Evolutionary conservation across 1,140 invertebrate species (phyloP).

Genomic region (Myzus persicae): DNA sequence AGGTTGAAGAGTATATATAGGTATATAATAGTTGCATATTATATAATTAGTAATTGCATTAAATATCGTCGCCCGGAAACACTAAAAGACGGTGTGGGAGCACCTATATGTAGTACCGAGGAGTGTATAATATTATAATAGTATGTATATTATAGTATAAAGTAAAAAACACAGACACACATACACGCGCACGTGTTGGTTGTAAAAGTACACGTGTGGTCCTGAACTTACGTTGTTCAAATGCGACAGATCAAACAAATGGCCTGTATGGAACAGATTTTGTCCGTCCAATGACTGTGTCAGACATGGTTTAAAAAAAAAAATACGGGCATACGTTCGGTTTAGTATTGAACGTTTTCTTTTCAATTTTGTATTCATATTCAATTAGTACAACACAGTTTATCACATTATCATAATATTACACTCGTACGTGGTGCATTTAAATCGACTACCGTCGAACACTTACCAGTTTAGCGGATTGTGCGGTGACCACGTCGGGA

Average conservation of each 20-base stretch:
- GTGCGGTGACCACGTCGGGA: constrained; percentile 93
- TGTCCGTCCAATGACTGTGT: constrained; percentile 56
- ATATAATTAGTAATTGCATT: constrained; percentile 4
- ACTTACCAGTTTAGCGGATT: constrained; percentile 92
- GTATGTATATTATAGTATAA: background rate
- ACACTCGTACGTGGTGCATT: background rate
- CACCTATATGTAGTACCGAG: background rate
- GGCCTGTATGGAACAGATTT: constrained; percentile 57
- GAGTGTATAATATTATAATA: background rate
- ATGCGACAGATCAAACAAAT: constrained; percentile 55
- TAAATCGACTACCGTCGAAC: background rate
- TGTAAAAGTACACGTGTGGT: background rate
- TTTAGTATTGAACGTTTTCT: background rate
- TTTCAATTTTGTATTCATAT: background rate
- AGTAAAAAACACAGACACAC: background rate
- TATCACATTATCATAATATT: background rate
- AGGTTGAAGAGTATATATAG: background rate
- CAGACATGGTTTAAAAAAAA: constrained; percentile 54
- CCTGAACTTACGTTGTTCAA: constrained; percentile 56
- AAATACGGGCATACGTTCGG: background rate
- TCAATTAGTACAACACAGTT: background rate
- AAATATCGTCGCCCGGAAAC: background rate
- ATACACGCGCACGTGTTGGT: background rate
- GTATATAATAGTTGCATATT: background rate
- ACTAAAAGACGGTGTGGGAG: background rate